Conservation (phyloP, 2,888 invertebrate genomes). For the Sceliomorpha sp. region DNA sequence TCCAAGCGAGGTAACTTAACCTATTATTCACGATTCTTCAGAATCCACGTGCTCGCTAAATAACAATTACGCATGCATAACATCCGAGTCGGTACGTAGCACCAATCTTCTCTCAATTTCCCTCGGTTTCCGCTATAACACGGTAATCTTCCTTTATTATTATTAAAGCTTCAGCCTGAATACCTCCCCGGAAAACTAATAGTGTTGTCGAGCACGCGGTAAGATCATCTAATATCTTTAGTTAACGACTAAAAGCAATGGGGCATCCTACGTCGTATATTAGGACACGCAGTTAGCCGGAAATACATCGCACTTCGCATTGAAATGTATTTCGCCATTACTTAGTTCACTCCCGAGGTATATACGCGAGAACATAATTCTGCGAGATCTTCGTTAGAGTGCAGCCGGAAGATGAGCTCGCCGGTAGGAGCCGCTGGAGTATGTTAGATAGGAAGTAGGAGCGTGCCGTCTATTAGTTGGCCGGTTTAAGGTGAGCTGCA, state of each 20-base stretch:
- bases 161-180: conserved; percentile 41
- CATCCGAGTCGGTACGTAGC: neutral
- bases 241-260: conserved; percentile 60
- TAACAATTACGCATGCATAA: conserved; percentile 7
- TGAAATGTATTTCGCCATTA: conserved; percentile 59
- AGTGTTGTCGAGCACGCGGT: conserved; percentile 47
- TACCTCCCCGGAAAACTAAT: conserved; percentile 46
- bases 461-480: conserved; percentile 66
- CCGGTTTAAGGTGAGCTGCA: conserved; percentile 51
- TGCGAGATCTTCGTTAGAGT: conserved; percentile 63
- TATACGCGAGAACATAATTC: conserved; percentile 55
- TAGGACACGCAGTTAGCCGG: conserved; percentile 52
- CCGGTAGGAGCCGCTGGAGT: too few species aligned
- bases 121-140: conserved; percentile 11
- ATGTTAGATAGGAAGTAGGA: conserved; percentile 45
- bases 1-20: neutral
- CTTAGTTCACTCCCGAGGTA: conserved; percentile 45
- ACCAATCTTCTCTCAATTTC: neutral
- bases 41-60: neutral
- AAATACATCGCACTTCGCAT: conserved; percentile 59
- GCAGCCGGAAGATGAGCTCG: conserved; percentile 52
- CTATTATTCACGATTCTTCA: conserved; percentile 1
- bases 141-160: conserved; percentile 37
- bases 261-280: conserved; percentile 46
- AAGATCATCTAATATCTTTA: conserved; percentile 55